Percentiles rank a stretch among this genome's conserved stretches.
Evolutionary conservation across 2,113 vertebrate genomes (phyloP).

Genomic region (Crotophaga sulcirostris): DNA sequence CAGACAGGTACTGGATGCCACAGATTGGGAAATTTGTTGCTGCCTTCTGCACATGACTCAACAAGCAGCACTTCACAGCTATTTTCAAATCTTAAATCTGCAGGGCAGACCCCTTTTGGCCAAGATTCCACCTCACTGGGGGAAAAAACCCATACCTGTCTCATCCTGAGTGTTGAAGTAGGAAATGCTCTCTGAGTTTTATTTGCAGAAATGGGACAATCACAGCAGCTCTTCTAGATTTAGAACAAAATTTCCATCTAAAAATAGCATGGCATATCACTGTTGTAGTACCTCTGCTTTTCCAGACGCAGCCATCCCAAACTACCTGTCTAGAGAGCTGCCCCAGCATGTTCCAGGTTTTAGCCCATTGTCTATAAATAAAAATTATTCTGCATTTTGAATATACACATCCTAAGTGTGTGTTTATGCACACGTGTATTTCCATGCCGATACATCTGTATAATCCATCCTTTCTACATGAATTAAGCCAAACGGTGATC

Average conservation of each 20-base stretch:
- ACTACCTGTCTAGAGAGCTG: not conserved
- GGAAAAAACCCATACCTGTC: not conserved
- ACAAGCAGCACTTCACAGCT: not conserved
- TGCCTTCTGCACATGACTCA: not conserved
- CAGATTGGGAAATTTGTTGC: not conserved
- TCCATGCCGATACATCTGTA: not conserved
- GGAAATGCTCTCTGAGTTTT: not conserved
- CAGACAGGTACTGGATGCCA: not conserved
- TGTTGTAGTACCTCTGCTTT: not conserved
- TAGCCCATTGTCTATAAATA: not conserved
- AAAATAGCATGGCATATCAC: not conserved
- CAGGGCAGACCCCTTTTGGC: not conserved
- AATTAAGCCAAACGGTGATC: slow-evolving; percentile 48
- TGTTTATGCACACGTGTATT: not conserved
- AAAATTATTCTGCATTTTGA: not conserved
- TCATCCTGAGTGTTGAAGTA: not conserved
- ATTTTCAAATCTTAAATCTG: not conserved
- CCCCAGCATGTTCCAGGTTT: not conserved
- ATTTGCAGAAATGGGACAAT: not conserved
- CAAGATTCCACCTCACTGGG: not conserved
- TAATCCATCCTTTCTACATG: not conserved
- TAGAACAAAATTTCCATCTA: not conserved
- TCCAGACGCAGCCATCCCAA: not conserved
- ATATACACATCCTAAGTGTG: not conserved
- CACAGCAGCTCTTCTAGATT: not conserved